Evolutionary conservation across 2,113 vertebrate genomes (phyloP).

Genomic region (Leptodactylus fuscus): DNA sequence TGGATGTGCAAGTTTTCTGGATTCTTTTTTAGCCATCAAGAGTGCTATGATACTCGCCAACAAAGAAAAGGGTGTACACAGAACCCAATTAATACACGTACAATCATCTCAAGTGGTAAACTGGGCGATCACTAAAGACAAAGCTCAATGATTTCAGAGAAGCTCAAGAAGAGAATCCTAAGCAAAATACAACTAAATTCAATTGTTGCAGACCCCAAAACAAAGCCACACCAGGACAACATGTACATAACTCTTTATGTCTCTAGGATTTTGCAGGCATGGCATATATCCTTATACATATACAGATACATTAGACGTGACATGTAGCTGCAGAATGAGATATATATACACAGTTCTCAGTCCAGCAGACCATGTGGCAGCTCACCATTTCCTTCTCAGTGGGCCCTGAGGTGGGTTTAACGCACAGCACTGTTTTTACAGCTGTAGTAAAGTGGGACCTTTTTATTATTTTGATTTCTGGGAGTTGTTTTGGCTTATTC

Average conservation of each 20-base stretch:
- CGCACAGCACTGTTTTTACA: constrained; percentile 49
- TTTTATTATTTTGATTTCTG: constrained; percentile 59
- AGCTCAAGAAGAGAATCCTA: too few species aligned
- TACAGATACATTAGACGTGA: background rate
- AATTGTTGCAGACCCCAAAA: too few species aligned
- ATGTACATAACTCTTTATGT: too few species aligned
- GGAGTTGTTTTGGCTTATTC: constrained; percentile 53
- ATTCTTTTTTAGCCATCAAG: too few species aligned
- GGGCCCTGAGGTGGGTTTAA: constrained; percentile 47
- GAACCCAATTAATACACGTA: background rate
- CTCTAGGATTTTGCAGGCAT: background rate
- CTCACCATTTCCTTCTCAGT: background rate
- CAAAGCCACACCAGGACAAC: background rate
- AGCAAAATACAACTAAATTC: too few species aligned
- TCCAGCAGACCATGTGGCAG: constrained; percentile 10
- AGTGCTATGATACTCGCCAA: too few species aligned
- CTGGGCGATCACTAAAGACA: background rate
- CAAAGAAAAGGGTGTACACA: too few species aligned
- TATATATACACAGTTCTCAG: background rate
- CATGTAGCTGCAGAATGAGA: background rate
- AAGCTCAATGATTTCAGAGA: background rate
- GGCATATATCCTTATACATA: background rate
- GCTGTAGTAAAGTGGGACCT: constrained; percentile 54
- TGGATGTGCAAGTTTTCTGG: background rate
- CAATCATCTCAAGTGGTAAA: background rate